These are phyloP conservation scores for Denticeps clupeoides DNA, from an alignment of 2,797 vertebrate species.

Conservation along the genomic window DNA sequence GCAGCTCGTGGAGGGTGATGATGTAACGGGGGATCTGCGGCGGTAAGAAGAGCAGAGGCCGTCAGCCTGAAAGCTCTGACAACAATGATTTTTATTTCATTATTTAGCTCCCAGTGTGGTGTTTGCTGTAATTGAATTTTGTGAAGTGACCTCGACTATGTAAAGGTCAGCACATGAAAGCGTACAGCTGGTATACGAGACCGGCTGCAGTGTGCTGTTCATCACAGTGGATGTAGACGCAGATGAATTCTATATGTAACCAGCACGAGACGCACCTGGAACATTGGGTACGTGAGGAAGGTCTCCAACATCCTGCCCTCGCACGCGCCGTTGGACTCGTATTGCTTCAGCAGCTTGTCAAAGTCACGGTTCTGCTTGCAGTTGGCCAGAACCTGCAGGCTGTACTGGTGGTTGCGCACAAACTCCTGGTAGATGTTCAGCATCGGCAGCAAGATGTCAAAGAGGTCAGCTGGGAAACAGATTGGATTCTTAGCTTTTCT, in stretches of 20 bases:
- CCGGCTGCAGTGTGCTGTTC: too few species aligned
- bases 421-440: slow-evolving; percentile 99
- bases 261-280: slow-evolving; percentile 79
- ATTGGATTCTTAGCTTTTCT: too few species aligned
- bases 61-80: background rate
- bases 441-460: slow-evolving; percentile 98
- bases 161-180: too few species aligned
- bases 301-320: slow-evolving; percentile 97
- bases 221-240: too few species aligned
- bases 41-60: background rate
- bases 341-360: slow-evolving; percentile 97
- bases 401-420: slow-evolving; percentile 97
- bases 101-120: too few species aligned
- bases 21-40: slow-evolving; percentile 93
- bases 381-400: slow-evolving; percentile 94
- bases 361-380: slow-evolving; percentile 99
- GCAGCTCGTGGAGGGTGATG: slow-evolving; percentile 91
- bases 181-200: too few species aligned
- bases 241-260: too few species aligned
- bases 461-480: slow-evolving; percentile 75
- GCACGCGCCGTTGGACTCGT: slow-evolving; percentile 90
- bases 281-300: slow-evolving; percentile 98
- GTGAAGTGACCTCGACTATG: too few species aligned
- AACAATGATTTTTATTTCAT: too few species aligned
- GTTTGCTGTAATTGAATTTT: too few species aligned